Evolutionary conservation across 2,113 vertebrate species (phyloP), one percentile per base, ranked within the genome.

Genomic region (Amphiprion ocellaris): DNA sequence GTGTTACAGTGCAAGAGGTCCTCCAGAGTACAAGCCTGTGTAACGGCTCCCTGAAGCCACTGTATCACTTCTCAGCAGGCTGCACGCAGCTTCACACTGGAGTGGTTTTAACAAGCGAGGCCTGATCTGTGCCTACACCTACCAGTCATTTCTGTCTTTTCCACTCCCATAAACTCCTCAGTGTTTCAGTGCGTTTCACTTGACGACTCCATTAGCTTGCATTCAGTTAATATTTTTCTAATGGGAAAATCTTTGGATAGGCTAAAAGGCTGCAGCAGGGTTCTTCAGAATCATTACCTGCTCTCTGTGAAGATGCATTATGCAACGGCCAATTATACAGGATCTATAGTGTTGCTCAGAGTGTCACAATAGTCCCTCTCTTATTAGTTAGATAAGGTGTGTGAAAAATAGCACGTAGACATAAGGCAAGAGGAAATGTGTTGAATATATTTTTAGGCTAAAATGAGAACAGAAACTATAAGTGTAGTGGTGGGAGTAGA

Each of bases 271-370:
- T 50, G 58, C 64, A 26, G 64, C 60, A 30, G 33, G 63, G 62
- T 83, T 78, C 83, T 80, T 77, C 67, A 88, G 61, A 90, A 69
- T 84, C 79, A 85, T 83, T 79, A 82, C 23, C 24, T 56, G 28
- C 62, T 74, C 61, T 69, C 61, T 73, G 59, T 81, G 74, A 74
- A 74, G 79, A 61, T 58, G 73, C 63, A 81, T 79, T 69, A 81
- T 53, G 68, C 77, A 77, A 75, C 46, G 54, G 30, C 63, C 33
- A 77, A 75, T 81, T 63, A 77, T 72, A 24, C 10, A 61, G 69
- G 69, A 69, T 72, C 66, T 44, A 37, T 66, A 50, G 17, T 33
- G 52, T 24, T 65, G 70, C 69, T 49, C 24, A 63, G 23, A 61
- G 23, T 59, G 46, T 47, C 33, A 80, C 47, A 73, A 70, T 50